These are phyloP conservation scores for Eupithecia exiguata DNA, from an alignment of 2,888 invertebrate species.

Conservation along the genomic window DNA sequence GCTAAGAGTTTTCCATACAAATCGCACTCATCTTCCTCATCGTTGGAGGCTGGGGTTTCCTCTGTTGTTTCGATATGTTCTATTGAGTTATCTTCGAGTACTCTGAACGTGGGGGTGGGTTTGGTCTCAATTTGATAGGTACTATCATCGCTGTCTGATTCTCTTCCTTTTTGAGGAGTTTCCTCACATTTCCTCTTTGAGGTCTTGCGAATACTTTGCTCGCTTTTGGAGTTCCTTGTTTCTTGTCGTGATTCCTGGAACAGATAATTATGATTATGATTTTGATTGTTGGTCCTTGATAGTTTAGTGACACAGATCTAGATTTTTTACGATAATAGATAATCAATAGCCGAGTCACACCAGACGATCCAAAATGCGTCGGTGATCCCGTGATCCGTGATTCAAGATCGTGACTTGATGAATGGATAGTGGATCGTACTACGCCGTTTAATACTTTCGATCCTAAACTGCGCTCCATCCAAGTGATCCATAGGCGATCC, in stretches of 20 bases:
- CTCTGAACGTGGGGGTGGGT: neutral
- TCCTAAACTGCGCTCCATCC: neutral
- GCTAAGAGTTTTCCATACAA: conserved; percentile 3
- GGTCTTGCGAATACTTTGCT: neutral
- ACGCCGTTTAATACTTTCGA: neutral
- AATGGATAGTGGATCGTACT: neutral
- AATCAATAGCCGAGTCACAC: neutral
- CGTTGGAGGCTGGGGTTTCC: neutral
- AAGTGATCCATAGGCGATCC: neutral
- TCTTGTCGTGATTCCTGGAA: conserved; percentile 11
- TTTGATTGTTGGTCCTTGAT: neutral
- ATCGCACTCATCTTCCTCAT: conserved; percentile 5
- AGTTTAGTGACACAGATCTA: neutral
- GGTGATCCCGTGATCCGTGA: neutral
- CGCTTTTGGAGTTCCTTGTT: neutral
- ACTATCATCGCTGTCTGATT: conserved; percentile 5
- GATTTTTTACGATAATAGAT: neutral
- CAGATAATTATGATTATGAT: neutral
- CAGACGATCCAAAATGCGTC: neutral
- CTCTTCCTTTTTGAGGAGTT: neutral
- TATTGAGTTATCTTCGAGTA: neutral
- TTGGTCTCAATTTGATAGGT: conserved; percentile 6
- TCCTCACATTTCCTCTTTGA: neutral
- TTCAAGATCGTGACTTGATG: neutral
- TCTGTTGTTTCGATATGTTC: neutral